phyloP scores from a whole-genome alignment of 2,113 vertebrate genomes.

The Atractosteus spatula region DNA sequence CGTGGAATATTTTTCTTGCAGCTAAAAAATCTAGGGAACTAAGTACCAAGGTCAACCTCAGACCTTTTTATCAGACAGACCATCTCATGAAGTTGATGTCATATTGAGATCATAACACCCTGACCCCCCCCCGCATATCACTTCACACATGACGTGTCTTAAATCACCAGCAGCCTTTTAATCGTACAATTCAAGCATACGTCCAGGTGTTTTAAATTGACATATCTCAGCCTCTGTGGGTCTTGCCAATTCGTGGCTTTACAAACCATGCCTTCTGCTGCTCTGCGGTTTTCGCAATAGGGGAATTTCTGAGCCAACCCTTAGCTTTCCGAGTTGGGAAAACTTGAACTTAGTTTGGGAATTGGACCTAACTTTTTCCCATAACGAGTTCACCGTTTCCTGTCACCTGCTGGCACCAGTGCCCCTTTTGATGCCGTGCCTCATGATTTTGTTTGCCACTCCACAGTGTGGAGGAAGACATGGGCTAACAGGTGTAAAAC shows the following conservation, averaged over 20 bases:
- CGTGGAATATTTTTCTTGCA: not conserved
- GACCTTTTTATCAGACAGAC: slow-evolving; percentile 46
- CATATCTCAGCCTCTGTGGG: slow-evolving; percentile 31
- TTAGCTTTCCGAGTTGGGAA: too few relatives aligned
- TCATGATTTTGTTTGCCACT: slow-evolving; percentile 27
- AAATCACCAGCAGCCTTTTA: slow-evolving; percentile 71
- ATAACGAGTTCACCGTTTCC: not conserved
- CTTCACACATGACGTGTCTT: slow-evolving; percentile 50
- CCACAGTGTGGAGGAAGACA: slow-evolving; percentile 6
- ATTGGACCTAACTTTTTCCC: slow-evolving; percentile 1
- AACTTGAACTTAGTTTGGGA: not conserved
- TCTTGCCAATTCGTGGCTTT: slow-evolving; percentile 36
- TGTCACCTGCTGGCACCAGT: slow-evolving; percentile 10
- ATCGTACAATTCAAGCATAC: slow-evolving; percentile 40
- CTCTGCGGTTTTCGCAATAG: slow-evolving; percentile 9
- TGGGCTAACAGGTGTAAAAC: slow-evolving; percentile 15
- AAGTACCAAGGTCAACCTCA: slow-evolving; percentile 19
- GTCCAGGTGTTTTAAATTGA: slow-evolving; percentile 41
- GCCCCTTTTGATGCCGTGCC: slow-evolving; percentile 28
- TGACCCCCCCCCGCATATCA: slow-evolving; percentile 25
- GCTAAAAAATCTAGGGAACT: slow-evolving; percentile 11
- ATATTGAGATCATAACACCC: slow-evolving; percentile 32
- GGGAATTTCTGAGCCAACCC: too few relatives aligned
- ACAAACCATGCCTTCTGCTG: slow-evolving; percentile 27
- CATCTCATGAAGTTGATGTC: slow-evolving; percentile 31